Evolutionary conservation across 2,113 vertebrate species (phyloP), one percentile per base, ranked within the genome.

Genomic region (Mesoclemmys tuberculata): DNA sequence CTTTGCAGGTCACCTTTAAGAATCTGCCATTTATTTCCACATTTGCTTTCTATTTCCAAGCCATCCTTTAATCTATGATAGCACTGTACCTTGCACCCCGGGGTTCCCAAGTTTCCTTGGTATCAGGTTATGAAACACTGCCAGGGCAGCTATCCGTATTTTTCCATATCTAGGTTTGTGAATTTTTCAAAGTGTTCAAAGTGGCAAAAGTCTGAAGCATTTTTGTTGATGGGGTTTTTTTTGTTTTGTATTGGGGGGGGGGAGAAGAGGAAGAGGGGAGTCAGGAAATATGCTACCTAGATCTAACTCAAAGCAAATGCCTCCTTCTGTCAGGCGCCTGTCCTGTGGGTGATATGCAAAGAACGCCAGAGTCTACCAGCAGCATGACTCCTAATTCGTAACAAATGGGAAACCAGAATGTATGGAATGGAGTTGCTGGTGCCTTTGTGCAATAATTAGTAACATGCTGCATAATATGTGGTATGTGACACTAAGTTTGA

Each of bases 121-220:
- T 81, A 92, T 61, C 49, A 85, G 38, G 61, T 95, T 87, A 87
- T n/a, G 56, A 88, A 79, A 46, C 71, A 90, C 78, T 93, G 48
- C 54, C 56, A 48, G 46, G 88, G 16, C 5, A 9, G 48, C 31
- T 93, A 80, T 80, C 82, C 80, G 12, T 24, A 94, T 80, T 68
- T 90, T 56, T 92, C 88, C 77, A 91, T n/a, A 88, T 83, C 27
- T 58, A 44, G 2, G 24, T 44, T 77, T 87, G 68, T 18, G 64
- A 21, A 71, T 54, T 71, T 90, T 89, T 75, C 61, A 82, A n/a
- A 44, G 2, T 92, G 81, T 85, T 81, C 74, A 77, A 93, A 93
- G 64, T 44, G 71, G 71, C 4, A 12, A 5, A 95, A 92, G 29
- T 41, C 75, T 92, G 75, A 90, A 92, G 75, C 8, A 26, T 21